Evolutionary conservation across 2,797 vertebrate genomes (phyloP), one percentile per base, ranked within the genome.

Genomic region (Urocyon cinereoargenteus): DNA sequence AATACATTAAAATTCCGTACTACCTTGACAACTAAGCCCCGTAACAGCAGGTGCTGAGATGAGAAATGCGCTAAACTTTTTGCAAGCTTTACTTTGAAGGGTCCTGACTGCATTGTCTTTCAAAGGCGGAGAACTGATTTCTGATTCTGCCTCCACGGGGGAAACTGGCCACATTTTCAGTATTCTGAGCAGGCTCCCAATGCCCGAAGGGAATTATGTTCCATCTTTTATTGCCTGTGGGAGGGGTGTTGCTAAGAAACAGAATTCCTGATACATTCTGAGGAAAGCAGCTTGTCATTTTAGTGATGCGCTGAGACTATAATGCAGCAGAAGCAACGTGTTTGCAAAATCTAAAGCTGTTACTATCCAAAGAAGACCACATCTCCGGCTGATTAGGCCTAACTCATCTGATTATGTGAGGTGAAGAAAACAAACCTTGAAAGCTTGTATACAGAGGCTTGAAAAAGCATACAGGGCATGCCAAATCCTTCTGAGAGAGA

Each of bases 161-260:
- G 72, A 97, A 96, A 97, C 59, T 89, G 90, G 91, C 96, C 88
- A 96, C 81, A 96, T 95, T 84, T 96, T 96, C 87, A 66, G 89
- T 86, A 84, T 97, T 96, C 79, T 73, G 57, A 97, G 84, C 97
- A 88, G 94, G 95, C 96, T 96, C 66, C 90, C 96, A 97, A 97
- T 96, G 66, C 93, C 97, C 95, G 68, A 86, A 97, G 98, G 95
- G 95, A 97, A 94, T 98, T 95, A 86, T 97, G 94, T 96, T 97
- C 96, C 98, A 92, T 95, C 96, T 97, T 97, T 98, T 97, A 93
- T 96, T 98, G 94, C 96, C 96, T 97, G 98, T 98, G 97, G 98
- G 97, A 98, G 97, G 95, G 87, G 95, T 97, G 98, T 98, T 98
- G 98, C 98, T 98, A 98, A 98, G 98, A 97, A 91, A 98, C 98